These are phyloP conservation scores for Heteromurus nitidus DNA, from an alignment of 2,888 invertebrate species.

Conservation along the genomic window DNA sequence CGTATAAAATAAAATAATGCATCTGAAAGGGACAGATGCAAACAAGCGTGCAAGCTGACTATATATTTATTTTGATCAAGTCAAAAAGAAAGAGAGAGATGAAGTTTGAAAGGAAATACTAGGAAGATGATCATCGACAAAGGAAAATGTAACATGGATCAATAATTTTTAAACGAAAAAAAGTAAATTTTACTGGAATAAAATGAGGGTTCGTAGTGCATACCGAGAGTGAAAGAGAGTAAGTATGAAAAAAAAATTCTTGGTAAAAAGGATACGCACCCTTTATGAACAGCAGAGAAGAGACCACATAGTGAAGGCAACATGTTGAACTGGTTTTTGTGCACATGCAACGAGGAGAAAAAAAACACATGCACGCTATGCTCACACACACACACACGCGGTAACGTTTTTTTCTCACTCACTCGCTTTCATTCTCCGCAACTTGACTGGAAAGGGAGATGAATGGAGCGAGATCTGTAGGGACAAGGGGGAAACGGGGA, in stretches of 20 bases:
- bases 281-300: too few species aligned
- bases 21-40: conserved; percentile 58
- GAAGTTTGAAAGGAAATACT: background rate
- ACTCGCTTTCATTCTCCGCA: background rate
- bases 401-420: background rate
- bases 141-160: too few species aligned
- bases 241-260: too few species aligned
- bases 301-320: too few species aligned
- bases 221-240: too few species aligned
- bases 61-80: conserved; percentile 3
- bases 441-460: conserved; percentile 56
- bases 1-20: conserved; percentile 36
- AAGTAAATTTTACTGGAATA: background rate
- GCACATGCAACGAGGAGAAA: too few species aligned
- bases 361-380: too few species aligned
- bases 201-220: background rate
- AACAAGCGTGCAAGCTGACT: conserved; percentile 44
- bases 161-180: background rate
- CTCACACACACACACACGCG: too few species aligned
- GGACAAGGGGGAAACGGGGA: conserved; percentile 67
- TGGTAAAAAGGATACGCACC: too few species aligned
- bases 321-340: too few species aligned
- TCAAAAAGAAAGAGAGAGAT: background rate
- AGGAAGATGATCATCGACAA: background rate
- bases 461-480: conserved; percentile 73